phyloP scores from a whole-genome alignment of 2,797 vertebrate genomes.

The Chelon auratus region DNA sequence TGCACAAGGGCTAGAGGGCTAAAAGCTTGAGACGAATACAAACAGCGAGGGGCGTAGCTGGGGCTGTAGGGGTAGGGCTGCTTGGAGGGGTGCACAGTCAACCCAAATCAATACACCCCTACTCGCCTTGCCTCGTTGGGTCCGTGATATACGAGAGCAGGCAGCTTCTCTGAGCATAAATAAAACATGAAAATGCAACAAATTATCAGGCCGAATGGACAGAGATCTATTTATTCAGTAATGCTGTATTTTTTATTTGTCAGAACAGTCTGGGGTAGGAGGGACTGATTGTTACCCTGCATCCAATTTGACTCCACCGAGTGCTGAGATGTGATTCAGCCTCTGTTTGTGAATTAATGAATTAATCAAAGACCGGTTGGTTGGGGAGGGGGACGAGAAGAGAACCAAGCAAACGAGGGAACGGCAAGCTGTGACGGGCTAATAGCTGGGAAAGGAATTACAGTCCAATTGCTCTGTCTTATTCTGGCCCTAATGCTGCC shows the following conservation, averaged over 20 bases:
- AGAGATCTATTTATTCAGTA: conserved; percentile 77
- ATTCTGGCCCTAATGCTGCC: conserved; percentile 75
- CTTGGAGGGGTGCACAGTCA: conserved; percentile 65
- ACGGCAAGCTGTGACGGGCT: conserved; percentile 73
- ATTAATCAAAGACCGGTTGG: conserved; percentile 80
- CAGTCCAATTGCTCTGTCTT: conserved; percentile 82
- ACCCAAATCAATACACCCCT: conserved; percentile 80
- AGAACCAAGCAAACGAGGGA: conserved; percentile 65
- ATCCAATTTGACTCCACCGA: conserved; percentile 77
- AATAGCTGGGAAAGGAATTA: conserved; percentile 85
- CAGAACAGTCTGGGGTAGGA: conserved; percentile 59
- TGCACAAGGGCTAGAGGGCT: conserved; percentile 70
- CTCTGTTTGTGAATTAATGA: conserved; percentile 83
- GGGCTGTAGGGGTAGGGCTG: conserved; percentile 49
- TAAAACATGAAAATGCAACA: conserved; percentile 84
- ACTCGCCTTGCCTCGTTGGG: conserved; percentile 75
- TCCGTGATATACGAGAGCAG: conserved; percentile 78
- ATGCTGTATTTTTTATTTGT: conserved; percentile 73
- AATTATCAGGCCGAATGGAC: conserved; percentile 80
- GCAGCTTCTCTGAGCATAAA: conserved; percentile 79
- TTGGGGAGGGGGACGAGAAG: conserved; percentile 58
- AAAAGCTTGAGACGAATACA: conserved; percentile 76
- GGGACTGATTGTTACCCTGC: conserved; percentile 73
- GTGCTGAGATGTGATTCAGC: conserved; percentile 77
- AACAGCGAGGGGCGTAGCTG: conserved; percentile 68